Evolutionary conservation across 2,113 vertebrate genomes (phyloP), one percentile per base, ranked within the genome.

Genomic region (Serilophus lunatus): DNA sequence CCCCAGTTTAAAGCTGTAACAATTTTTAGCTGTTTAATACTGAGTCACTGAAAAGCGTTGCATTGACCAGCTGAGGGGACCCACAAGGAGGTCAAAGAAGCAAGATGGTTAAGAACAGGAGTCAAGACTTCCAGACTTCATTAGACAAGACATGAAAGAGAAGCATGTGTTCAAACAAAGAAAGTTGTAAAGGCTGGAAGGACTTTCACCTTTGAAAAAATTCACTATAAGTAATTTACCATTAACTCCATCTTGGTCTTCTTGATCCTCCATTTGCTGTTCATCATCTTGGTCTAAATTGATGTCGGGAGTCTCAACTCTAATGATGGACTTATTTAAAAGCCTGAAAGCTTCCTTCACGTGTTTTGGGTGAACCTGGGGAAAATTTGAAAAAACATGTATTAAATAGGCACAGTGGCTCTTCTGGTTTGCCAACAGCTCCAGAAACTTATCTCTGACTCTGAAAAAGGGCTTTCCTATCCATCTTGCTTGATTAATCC

Each of bases 331-430:
- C 90, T 99, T 99, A 98, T 99, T 99, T 86, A 99, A 97, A 71
- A 99, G 98, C 68, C 99, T 98, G 97, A 99, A 99, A 4, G 99
- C 99, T 97, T 99, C 99, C 92, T 99, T 99, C 56, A 99, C 99
- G 4, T 99, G 99, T 95, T 99, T 99, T 22, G 99, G 99, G 79
- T 99, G 99, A 72, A 99, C 99, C 99, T 99, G 91, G 75, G 72
- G 20, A 92, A 96, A 26, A 91, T 63, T 84, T 83, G 33, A 61
- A 56, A 81, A 88, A 63, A 13, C 3, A 53, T 2, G 0, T 35
- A 23, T 65, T 85, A 77, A 69, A 86, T 2, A 65, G 16, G 42
- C 11, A 89, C 2, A 4, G 31, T 19, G 8, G n/a, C 8, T 59
- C 60, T 70, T 74, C 23, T 31, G 16, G 28, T 38, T 45, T 81